Conservation (phyloP, 2,113 vertebrate genomes). For the Engystomops pustulosus region DNA sequence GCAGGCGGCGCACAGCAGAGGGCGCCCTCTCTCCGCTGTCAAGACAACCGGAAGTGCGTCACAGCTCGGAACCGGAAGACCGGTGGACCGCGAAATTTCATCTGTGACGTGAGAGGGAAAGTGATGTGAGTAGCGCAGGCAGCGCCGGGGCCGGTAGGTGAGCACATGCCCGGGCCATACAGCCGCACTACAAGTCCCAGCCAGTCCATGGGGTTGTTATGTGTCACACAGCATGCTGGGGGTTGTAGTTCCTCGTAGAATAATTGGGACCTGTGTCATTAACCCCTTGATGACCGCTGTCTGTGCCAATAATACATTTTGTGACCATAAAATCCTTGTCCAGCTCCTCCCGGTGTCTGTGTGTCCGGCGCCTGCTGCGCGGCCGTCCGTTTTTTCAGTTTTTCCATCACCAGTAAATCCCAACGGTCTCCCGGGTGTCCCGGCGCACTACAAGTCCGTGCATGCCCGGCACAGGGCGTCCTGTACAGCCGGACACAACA, state of each 20-base stretch:
- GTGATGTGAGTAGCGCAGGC: background rate
- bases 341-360: too few relatives aligned
- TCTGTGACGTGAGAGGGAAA: background rate
- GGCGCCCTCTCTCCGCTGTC: background rate
- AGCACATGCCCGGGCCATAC: background rate
- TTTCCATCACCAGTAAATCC: background rate
- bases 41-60: background rate
- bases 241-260: background rate
- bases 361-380: background rate
- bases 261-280: too few relatives aligned
- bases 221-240: background rate
- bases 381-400: background rate
- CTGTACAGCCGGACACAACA: too few relatives aligned
- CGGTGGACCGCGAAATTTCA: slow-evolving; percentile 26
- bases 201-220: too few relatives aligned
- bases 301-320: too few relatives aligned
- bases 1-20: background rate
- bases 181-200: background rate
- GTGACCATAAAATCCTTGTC: too few relatives aligned
- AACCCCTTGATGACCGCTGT: too few relatives aligned
- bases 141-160: background rate
- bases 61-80: background rate
- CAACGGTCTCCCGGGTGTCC: background rate
- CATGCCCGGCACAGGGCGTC: too few relatives aligned
- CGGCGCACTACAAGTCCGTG: too few relatives aligned